phyloP scores from a whole-genome alignment of 2,888 invertebrate species.

The Amphipyra tragopoginis region DNA sequence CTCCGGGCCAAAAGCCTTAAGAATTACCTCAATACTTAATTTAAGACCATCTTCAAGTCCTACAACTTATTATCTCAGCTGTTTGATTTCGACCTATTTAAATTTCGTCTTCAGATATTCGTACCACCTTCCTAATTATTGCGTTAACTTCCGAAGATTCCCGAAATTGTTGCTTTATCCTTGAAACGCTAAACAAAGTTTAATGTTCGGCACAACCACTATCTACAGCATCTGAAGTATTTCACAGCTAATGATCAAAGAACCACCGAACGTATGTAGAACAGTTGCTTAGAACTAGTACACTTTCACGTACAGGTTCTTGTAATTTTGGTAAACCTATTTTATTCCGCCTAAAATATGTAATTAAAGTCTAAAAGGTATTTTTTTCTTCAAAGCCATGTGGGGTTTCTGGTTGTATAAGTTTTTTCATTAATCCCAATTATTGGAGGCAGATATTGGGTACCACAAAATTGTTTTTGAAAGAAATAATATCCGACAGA shows the following conservation, averaged over 20 bases:
- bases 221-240: slow-evolving; percentile 26
- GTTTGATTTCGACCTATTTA: not conserved
- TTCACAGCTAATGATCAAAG: slow-evolving; percentile 40
- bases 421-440: slow-evolving; percentile 37
- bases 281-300: slow-evolving; percentile 18
- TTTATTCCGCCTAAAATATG: too few relatives aligned
- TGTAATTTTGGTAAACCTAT: too few relatives aligned
- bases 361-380: too few relatives aligned
- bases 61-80: too few relatives aligned
- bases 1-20: too few relatives aligned
- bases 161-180: slow-evolving; percentile 54
- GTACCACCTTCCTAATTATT: slow-evolving; percentile 31
- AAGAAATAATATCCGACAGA: slow-evolving; percentile 39
- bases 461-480: slow-evolving; percentile 28
- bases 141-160: slow-evolving; percentile 39
- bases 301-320: too few relatives aligned
- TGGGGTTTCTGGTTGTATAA: slow-evolving; percentile 19
- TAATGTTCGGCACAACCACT: slow-evolving; percentile 35
- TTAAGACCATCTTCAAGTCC: too few relatives aligned
- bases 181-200: slow-evolving; percentile 54
- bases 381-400: slow-evolving; percentile 1
- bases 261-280: slow-evolving; percentile 19
- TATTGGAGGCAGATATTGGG: slow-evolving; percentile 23
- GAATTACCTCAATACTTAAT: too few relatives aligned
- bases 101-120: slow-evolving; percentile 36